Evolutionary conservation across 2,888 invertebrate genomes (phyloP), one percentile per base, ranked within the genome.

Genomic region (Pristionchus exspectatus): DNA sequence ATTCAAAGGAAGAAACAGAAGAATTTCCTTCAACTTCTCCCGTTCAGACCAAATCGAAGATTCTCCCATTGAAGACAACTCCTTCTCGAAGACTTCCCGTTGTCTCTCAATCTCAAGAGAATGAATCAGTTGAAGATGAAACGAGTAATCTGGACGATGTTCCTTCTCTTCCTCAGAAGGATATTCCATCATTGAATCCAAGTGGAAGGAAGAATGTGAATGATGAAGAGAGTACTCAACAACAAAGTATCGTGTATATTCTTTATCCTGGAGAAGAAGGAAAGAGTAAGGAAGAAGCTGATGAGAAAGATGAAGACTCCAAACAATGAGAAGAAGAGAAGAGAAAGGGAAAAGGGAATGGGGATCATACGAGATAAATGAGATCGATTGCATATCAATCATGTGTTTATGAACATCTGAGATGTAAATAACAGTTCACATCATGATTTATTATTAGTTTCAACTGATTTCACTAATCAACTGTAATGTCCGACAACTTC

Each of bases 271-370:
- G 27, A n/a, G 50, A 54, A 14, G 81, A 81, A 54, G 50, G 27
- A 54, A 81, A 81, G 81, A 44, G 81, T 27, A 81, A 81, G 81
- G 81, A 81, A 27, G 81, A 81, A 3, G 81, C 38, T 2, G 50
- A 81, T n/a, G 44, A 81, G 81, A 54, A 54, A 50, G 81, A 81
- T 81, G 81, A 81, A 81, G 74, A 77, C 44, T 77, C 74, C 21
- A 77, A 77, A 33, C 72, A 72, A 44, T 77, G 44, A 77, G 18
- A 24, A 44, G 69, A 77, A 10, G 3, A 50, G 44, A 69, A 69
- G 69, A 69, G 69, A 69, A 69, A 0, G 69, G 1, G 24, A 5
- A 7, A 30, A 77, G 27, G 69, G 69, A 69, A 69, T 69, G 30
- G 21, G 7, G 59, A 69, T 74, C 21, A 38, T 77, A 44, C n/a